phyloP scores from a whole-genome alignment of 2,797 vertebrate genomes.

The Phataginus tricuspis region DNA sequence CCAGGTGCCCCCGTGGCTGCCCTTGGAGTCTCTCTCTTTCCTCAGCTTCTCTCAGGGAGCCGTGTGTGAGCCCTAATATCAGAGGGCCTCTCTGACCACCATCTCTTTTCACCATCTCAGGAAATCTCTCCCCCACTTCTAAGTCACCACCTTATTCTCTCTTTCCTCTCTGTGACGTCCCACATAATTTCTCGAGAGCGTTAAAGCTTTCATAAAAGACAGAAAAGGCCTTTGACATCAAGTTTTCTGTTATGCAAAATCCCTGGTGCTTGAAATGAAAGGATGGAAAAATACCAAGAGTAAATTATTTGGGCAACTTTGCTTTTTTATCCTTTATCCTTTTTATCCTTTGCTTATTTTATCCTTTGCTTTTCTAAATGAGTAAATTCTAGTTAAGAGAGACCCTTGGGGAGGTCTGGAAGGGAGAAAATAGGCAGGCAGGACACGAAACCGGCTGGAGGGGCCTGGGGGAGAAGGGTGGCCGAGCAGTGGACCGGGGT shows the following conservation, averaged over 20 bases:
- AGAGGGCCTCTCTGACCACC: neutral
- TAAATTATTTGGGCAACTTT: slow-evolving; percentile 24
- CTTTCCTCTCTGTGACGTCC: neutral
- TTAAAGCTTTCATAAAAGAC: neutral
- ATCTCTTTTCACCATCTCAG: neutral
- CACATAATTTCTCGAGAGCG: slow-evolving; percentile 25
- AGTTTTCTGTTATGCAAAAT: slow-evolving; percentile 19
- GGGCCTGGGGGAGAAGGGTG: fast-evolving
- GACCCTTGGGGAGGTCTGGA: neutral
- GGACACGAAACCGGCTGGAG: neutral
- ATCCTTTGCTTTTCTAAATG: slow-evolving; percentile 32
- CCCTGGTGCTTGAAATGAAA: slow-evolving; percentile 4
- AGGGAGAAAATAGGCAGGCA: neutral
- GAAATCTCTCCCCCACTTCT: neutral
- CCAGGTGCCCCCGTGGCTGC: fast-evolving
- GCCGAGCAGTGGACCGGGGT: fast-evolving
- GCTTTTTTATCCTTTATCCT: too few relatives aligned
- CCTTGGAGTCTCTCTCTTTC: neutral
- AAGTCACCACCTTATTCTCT: neutral
- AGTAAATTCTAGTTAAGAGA: neutral
- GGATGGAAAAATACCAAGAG: slow-evolving; percentile 36
- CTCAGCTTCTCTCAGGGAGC: neutral
- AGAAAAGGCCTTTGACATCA: neutral
- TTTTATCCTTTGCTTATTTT: too few relatives aligned
- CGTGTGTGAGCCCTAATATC: neutral